A percentile compares a stretch with the other conserved stretches of the same genome.
Conservation (phyloP, 2,113 vertebrate genomes). For the Planiliza haematocheilus region DNA sequence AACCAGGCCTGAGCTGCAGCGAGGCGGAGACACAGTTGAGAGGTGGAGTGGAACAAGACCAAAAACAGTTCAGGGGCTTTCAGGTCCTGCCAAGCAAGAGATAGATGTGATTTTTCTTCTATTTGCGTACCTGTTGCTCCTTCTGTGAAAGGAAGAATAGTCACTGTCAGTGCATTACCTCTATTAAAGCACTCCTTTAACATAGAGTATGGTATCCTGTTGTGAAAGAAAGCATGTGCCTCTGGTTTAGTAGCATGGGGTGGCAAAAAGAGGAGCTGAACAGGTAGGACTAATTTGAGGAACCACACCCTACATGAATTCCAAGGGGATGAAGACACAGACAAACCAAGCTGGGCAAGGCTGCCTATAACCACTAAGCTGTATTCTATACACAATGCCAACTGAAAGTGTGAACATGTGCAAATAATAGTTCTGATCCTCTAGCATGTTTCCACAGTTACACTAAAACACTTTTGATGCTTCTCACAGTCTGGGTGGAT, state of each 20-base stretch:
- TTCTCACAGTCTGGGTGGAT: conserved; percentile 16
- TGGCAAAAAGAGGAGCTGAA: conserved; percentile 16
- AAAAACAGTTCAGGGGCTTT: conserved; percentile 37
- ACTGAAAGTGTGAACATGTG: conserved; percentile 12
- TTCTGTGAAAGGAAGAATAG: conserved; percentile 9
- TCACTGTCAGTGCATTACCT: conserved; percentile 11
- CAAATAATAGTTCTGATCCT: conserved; percentile 16
- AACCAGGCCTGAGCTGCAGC: conserved; percentile 13
- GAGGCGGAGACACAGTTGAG: conserved; percentile 29
- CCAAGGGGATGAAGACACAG: background rate
- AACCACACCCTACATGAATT: conserved; percentile 34
- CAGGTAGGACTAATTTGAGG: conserved; percentile 53
- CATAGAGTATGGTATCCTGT: background rate
- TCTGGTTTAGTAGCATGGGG: background rate
- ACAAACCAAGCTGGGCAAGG: background rate
- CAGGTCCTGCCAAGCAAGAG: conserved; percentile 53
- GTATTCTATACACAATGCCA: background rate
- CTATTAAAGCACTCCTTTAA: background rate
- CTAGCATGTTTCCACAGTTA: conserved; percentile 17
- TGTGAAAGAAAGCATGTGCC: background rate
- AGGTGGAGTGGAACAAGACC: conserved; percentile 40
- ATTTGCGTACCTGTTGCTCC: conserved; percentile 6
- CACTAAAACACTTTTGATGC: background rate
- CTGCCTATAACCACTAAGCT: conserved; percentile 2
- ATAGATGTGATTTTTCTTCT: conserved; percentile 40